phyloP scores from a whole-genome alignment of 2,113 vertebrate genomes.

The Scomber colias region DNA sequence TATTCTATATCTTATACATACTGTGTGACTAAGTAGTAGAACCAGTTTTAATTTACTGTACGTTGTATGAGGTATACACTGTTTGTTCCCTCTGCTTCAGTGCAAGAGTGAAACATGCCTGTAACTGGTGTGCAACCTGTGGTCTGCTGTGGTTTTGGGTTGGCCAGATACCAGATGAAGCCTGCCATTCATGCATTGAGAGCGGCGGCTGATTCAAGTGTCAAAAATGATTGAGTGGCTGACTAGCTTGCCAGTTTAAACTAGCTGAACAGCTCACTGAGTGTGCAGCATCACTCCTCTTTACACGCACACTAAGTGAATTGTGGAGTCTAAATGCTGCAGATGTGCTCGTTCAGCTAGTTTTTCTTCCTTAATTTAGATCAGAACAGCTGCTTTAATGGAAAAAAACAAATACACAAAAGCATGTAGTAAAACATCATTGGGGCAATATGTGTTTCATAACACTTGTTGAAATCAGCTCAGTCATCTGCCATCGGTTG shows the following conservation, averaged over 20 bases:
- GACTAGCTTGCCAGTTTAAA: slow-evolving; percentile 62
- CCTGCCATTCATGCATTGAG: slow-evolving; percentile 70
- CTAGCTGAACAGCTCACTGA: slow-evolving; percentile 41
- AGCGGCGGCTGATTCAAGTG: slow-evolving; percentile 68
- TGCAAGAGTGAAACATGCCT: slow-evolving; percentile 37
- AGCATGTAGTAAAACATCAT: too few species aligned
- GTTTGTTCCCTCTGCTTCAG: slow-evolving; percentile 25
- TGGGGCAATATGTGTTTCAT: too few species aligned
- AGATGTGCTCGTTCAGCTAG: slow-evolving; percentile 22
- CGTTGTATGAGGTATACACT: slow-evolving; percentile 35
- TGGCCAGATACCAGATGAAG: slow-evolving; percentile 56
- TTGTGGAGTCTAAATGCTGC: slow-evolving; percentile 4
- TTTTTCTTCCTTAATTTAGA: neutral
- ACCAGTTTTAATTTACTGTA: neutral
- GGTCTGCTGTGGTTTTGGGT: slow-evolving; percentile 57
- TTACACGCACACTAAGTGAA: slow-evolving; percentile 59
- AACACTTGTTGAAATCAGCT: too few species aligned
- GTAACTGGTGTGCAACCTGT: slow-evolving; percentile 47
- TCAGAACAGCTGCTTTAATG: neutral
- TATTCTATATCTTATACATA: neutral
- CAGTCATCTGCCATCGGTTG: neutral
- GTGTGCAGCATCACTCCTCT: slow-evolving; percentile 29
- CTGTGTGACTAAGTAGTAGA: neutral
- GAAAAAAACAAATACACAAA: too few species aligned
- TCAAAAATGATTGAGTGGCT: slow-evolving; percentile 76